phyloP scores from a whole-genome alignment of 2,888 invertebrate species.

The Reticulitermes lucifugus region DNA sequence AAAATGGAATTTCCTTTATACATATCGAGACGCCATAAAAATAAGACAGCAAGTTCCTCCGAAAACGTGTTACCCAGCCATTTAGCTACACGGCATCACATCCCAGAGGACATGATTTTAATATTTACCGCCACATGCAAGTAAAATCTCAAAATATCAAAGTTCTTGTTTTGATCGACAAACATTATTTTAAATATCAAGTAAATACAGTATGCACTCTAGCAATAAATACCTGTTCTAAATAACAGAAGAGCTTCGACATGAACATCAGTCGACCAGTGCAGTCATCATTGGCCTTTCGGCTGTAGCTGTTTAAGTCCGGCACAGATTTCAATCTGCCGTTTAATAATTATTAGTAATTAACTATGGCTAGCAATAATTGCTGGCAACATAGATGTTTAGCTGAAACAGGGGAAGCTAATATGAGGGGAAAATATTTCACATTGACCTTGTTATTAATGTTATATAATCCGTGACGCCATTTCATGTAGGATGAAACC shows the following conservation, averaged over 20 bases:
- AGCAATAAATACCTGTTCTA: neutral
- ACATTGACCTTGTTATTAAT: neutral
- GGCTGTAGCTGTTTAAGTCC: neutral
- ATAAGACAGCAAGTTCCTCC: too few relatives aligned
- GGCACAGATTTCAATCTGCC: slow-evolving; percentile 5
- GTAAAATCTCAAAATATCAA: too few relatives aligned
- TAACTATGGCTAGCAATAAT: neutral
- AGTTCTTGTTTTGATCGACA: too few relatives aligned
- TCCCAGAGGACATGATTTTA: too few relatives aligned
- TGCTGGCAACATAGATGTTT: neutral
- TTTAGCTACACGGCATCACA: too few relatives aligned
- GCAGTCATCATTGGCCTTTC: neutral
- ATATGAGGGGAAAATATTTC: neutral
- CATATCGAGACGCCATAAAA: too few relatives aligned
- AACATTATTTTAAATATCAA: too few relatives aligned
- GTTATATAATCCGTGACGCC: slow-evolving; percentile 1
- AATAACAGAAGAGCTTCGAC: neutral
- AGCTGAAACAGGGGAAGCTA: neutral
- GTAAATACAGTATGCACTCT: neutral
- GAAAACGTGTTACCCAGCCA: too few relatives aligned
- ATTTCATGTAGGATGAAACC: neutral
- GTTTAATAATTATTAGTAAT: neutral
- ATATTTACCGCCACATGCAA: too few relatives aligned
- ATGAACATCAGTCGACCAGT: neutral
- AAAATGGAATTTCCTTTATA: too few relatives aligned